Conservation (phyloP, 1,140 invertebrate genomes). For the Tetramorium alpestre region DNA sequence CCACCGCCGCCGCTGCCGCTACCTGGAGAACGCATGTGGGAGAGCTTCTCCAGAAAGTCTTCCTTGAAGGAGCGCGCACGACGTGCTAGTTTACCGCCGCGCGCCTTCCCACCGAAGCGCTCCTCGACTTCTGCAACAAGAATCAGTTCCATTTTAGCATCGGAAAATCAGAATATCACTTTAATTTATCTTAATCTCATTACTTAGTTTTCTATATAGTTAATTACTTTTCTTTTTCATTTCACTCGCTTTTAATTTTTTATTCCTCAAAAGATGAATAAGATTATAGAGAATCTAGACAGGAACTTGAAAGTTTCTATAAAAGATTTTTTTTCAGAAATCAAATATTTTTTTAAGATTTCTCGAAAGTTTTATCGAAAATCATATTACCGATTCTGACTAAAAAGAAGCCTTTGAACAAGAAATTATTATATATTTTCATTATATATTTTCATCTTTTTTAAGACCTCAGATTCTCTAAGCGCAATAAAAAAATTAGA, state of each 20-base stretch:
- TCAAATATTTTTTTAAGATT: neutral
- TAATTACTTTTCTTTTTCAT: neutral
- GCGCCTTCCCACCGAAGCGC: conserved; percentile 83
- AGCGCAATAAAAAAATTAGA: too few relatives aligned
- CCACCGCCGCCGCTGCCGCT: conserved; percentile 77
- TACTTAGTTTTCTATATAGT: neutral
- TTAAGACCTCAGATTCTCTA: neutral
- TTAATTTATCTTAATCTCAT: neutral
- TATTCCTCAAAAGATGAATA: neutral
- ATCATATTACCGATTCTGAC: neutral
- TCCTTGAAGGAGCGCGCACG: conserved; percentile 96
- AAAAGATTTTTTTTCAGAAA: neutral
- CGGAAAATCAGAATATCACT: neutral
- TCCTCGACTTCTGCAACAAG: conserved; percentile 82
- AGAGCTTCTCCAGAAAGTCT: conserved; percentile 95
- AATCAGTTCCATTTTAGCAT: neutral
- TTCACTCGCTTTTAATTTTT: neutral
- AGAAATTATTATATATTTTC: neutral
- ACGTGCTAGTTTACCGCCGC: conserved; percentile 92
- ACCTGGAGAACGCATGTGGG: conserved; percentile 92
- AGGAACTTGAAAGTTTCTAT: neutral
- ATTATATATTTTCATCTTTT: neutral
- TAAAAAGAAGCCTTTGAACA: neutral
- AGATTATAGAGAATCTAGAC: neutral
- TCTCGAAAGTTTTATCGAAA: neutral